Percentiles rank a stretch among this genome's conserved stretches.
Evolutionary conservation across 1,140 invertebrate genomes (phyloP).

Genomic region (Muscidifurax raptorellus): DNA sequence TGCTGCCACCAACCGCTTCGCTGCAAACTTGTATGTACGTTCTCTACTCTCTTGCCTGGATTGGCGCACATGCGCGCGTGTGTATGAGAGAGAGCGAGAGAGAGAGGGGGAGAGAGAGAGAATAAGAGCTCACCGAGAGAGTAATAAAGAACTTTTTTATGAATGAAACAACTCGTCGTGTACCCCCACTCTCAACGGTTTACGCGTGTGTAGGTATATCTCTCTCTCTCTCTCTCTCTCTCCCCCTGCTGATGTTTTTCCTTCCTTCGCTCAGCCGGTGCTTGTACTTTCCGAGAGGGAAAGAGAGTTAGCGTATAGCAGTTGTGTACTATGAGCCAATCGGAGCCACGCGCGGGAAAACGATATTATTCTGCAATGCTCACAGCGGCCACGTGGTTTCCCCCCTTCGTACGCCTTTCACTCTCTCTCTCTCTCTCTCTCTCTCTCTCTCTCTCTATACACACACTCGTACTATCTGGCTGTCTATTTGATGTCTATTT

Average conservation of each 20-base stretch:
- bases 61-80: slow-evolving; percentile 73
- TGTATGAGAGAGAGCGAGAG: neutral
- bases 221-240: neutral
- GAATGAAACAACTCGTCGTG: slow-evolving; percentile 72
- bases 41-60: slow-evolving; percentile 55
- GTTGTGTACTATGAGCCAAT: slow-evolving; percentile 60
- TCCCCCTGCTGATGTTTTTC: slow-evolving; percentile 18
- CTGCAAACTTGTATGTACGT: neutral
- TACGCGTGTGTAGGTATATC: slow-evolving; percentile 36
- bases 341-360: slow-evolving; percentile 67
- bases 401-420: neutral
- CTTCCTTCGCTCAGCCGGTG: slow-evolving; percentile 31
- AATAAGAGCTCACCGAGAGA: slow-evolving; percentile 60
- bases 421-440: neutral
- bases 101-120: neutral
- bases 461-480: too few relatives aligned
- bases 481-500: too few relatives aligned
- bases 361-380: slow-evolving; percentile 64
- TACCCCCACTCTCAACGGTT: slow-evolving; percentile 45
- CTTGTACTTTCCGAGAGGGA: slow-evolving; percentile 37
- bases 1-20: slow-evolving; percentile 30
- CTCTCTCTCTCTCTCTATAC: too few relatives aligned
- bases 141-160: slow-evolving; percentile 77
- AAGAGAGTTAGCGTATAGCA: neutral
- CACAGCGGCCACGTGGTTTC: slow-evolving; percentile 58